A percentile compares a stretch with the other conserved stretches of the same genome.
Evolutionary conservation across 2,888 invertebrate genomes (phyloP).

Genomic region (Silvanus unidentatus): DNA sequence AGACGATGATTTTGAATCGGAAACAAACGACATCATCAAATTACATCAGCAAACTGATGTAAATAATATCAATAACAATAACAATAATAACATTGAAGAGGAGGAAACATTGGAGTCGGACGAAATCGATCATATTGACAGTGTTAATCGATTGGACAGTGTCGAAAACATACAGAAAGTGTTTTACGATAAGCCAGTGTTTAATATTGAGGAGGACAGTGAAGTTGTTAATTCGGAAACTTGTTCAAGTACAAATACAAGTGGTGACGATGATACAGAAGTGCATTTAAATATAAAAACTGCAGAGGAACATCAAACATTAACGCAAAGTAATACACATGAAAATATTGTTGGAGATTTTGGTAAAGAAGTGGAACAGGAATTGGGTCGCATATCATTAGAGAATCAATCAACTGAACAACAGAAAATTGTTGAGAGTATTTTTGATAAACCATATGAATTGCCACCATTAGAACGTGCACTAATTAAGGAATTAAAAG

Average conservation of each 20-base stretch:
- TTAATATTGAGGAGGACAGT: slow-evolving; percentile 43
- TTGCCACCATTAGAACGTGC: slow-evolving; percentile 27
- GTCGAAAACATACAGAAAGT: slow-evolving; percentile 51
- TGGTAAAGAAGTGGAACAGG: slow-evolving; percentile 55
- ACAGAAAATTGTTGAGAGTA: slow-evolving; percentile 4
- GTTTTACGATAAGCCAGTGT: slow-evolving; percentile 54
- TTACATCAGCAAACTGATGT: slow-evolving; percentile 24
- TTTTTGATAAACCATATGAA: slow-evolving; percentile 16
- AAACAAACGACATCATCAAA: slow-evolving; percentile 44
- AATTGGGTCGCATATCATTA: slow-evolving; percentile 49
- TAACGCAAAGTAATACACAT: slow-evolving; percentile 8
- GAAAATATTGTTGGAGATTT: slow-evolving; percentile 51
- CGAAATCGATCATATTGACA: slow-evolving; percentile 43
- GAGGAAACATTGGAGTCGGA: slow-evolving; percentile 28
- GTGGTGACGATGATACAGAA: slow-evolving; percentile 37
- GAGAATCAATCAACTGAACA: slow-evolving; percentile 21
- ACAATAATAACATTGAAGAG: slow-evolving; percentile 29
- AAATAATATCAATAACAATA: slow-evolving; percentile 47
- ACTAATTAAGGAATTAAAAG: slow-evolving; percentile 36
- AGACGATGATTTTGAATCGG: slow-evolving; percentile 48
- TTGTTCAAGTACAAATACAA: not conserved
- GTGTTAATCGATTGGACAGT: slow-evolving; percentile 49
- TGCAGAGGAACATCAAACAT: slow-evolving; percentile 20
- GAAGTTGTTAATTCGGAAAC: slow-evolving; percentile 28
- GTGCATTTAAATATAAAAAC: slow-evolving; percentile 29